Percentiles rank a stretch among this genome's conserved stretches.
Evolutionary conservation across 2,888 invertebrate species (phyloP).

Genomic region (Caenorhabditis auriculariae): DNA sequence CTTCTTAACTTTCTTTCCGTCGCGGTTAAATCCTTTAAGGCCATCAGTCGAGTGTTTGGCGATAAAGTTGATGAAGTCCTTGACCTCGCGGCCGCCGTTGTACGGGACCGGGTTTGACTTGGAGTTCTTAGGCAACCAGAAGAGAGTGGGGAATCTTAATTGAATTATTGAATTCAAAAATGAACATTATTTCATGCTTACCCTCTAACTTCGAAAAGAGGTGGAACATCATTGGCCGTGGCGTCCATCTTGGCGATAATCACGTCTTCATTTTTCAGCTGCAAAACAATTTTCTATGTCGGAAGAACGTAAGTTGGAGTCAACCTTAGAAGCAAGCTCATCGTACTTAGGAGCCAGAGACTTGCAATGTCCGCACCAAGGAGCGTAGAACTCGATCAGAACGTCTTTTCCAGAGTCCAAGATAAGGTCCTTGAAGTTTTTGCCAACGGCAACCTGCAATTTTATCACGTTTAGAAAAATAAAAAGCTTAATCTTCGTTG

Average conservation of each 20-base stretch:
- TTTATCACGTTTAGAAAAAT: neutral
- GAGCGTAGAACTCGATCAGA: constrained; percentile 96
- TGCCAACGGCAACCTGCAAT: constrained; percentile 81
- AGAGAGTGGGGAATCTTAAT: constrained; percentile 86
- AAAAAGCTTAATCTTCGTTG: neutral
- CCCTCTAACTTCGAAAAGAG: constrained; percentile 85
- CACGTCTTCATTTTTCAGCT: constrained; percentile 80
- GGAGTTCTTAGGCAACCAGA: constrained; percentile 83
- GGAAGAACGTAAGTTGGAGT: neutral
- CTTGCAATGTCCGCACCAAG: constrained; percentile 99
- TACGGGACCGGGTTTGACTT: constrained; percentile 68
- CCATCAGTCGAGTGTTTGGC: constrained; percentile 86
- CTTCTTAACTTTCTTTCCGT: constrained; percentile 74
- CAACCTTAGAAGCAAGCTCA: constrained; percentile 76
- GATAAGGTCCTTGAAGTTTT: constrained; percentile 90
- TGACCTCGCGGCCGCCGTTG: constrained; percentile 86
- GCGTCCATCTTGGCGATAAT: constrained; percentile 97
- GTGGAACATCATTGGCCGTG: constrained; percentile 94
- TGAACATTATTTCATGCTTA: constrained; percentile 48
- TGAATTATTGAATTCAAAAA: constrained; percentile 11
- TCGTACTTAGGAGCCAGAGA: constrained; percentile 88
- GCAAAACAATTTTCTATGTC: constrained; percentile 41
- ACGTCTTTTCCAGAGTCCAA: constrained; percentile 87
- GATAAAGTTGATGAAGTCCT: constrained; percentile 92
- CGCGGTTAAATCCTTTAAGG: constrained; percentile 83